phyloP scores from a whole-genome alignment of 1,140 invertebrate genomes.

The Penaeus vannamei region DNA sequence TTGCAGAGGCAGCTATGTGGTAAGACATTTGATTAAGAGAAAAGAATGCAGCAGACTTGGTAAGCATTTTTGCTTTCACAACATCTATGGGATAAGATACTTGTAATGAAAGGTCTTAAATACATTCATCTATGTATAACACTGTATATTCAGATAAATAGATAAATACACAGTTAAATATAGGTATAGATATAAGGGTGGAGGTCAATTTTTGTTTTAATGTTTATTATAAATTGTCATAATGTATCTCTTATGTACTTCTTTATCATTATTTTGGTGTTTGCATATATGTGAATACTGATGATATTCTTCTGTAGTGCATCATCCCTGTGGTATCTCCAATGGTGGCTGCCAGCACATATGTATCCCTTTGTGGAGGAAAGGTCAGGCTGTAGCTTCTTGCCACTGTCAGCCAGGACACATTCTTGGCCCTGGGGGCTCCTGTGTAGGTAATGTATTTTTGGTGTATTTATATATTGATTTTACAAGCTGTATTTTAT shows the following conservation, averaged over 20 bases:
- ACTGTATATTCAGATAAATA: constrained; percentile 4
- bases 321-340: constrained; percentile 71
- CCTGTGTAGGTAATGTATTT: constrained; percentile 77
- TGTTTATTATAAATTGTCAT: constrained; percentile 21
- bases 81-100: no score
- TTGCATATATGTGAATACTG: not conserved
- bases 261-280: not conserved
- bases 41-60: no score
- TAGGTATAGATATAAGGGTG: constrained; percentile 42
- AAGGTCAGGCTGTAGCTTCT: constrained; percentile 74
- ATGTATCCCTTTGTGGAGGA: constrained; percentile 76
- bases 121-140: no score
- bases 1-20: no score
- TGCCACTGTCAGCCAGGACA: constrained; percentile 83
- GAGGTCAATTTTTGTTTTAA: constrained; percentile 37
- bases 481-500: constrained; percentile 62
- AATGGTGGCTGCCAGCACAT: constrained; percentile 75
- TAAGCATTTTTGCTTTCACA: no score
- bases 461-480: constrained; percentile 26
- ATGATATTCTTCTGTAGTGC: constrained; percentile 70
- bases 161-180: constrained; percentile 32
- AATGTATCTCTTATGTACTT: not conserved
- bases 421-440: constrained; percentile 74
- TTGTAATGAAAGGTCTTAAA: no score
- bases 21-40: no score